Evolutionary conservation across 2,113 vertebrate genomes (phyloP), one percentile per base, ranked within the genome.

Genomic region (Pao palembangensis): DNA sequence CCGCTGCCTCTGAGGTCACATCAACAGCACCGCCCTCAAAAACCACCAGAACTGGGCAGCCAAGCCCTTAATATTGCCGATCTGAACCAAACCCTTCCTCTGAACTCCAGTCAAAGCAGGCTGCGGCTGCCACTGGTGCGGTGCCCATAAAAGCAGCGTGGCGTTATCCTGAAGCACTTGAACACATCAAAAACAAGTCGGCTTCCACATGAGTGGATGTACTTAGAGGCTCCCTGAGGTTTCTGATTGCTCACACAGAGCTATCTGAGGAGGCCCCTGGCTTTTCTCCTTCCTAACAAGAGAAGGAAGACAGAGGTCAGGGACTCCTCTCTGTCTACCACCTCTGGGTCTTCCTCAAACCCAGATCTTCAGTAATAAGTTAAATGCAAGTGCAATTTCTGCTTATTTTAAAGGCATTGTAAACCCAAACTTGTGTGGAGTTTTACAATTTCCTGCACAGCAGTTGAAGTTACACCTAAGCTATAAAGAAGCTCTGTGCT

Each of bases 1-100:
- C 60, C 28, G 59, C 65, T 87, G 85, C 84, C 62, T 89, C 87
- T 83, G 34, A 4, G 55, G 71, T 85, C 80, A 80, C 76, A 75
- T 88, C 61, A 72, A n/a, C 54, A 69, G 43, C 68, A 67, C 63
- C 65, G 55, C 21, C 21, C 55, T 58, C 67, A 41, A 21, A 83
- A 87, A 81, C 85, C 77, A 61, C 73, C 48, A 68, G 71, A 89
- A 88, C 86, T 76, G 21, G 59, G 60, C 60, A 67, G 69, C 73
- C 41, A 0, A 38, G 68, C 46, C 51, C 67, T 58, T 38, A 38
- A 38, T 38, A 38, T 38, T 12, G 34, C 8, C 34, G 4, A 38
- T 12, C 34, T 38, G 34, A 38, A 38, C 34, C n/a, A 8, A 46
- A 48, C 41, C 67, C 64, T 25, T 12, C 51, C 62, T 57, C 62